These are phyloP conservation scores for Pristionchus entomophagus DNA, from an alignment of 2,888 invertebrate genomes.

Conservation along the genomic window DNA sequence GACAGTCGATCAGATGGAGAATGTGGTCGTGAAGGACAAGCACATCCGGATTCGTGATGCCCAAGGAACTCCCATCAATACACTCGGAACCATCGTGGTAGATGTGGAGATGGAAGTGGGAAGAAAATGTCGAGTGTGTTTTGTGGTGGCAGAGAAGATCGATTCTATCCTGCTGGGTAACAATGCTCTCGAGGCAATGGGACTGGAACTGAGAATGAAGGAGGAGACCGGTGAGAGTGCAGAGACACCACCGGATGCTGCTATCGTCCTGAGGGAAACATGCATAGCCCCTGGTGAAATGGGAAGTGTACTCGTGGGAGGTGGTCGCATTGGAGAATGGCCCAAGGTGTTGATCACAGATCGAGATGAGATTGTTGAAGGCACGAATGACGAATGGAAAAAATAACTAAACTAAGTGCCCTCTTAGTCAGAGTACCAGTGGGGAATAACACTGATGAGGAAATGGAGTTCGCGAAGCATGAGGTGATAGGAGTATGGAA, in stretches of 20 bases:
- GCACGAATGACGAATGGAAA: background rate
- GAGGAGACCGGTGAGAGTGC: background rate
- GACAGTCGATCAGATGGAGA: background rate
- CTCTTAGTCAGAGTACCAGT: background rate
- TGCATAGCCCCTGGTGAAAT: background rate
- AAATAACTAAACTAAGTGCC: too few species aligned
- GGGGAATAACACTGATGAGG: background rate
- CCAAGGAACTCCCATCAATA: background rate
- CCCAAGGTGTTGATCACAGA: background rate
- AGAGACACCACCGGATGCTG: background rate
- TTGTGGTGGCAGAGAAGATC: background rate
- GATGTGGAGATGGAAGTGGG: too few species aligned
- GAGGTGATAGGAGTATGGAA: constrained; percentile 2
- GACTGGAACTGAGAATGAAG: too few species aligned
- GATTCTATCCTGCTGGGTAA: background rate
- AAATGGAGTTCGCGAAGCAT: background rate
- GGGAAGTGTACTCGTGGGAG: background rate
- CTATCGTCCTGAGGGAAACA: background rate
- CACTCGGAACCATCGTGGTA: background rate
- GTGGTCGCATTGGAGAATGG: background rate
- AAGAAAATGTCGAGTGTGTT: too few species aligned
- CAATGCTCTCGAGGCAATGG: too few species aligned
- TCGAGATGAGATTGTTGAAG: background rate
- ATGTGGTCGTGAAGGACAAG: background rate
- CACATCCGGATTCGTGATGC: background rate